phyloP scores from a whole-genome alignment of 2,888 invertebrate genomes.

The Meiosimyza platycephala region DNA sequence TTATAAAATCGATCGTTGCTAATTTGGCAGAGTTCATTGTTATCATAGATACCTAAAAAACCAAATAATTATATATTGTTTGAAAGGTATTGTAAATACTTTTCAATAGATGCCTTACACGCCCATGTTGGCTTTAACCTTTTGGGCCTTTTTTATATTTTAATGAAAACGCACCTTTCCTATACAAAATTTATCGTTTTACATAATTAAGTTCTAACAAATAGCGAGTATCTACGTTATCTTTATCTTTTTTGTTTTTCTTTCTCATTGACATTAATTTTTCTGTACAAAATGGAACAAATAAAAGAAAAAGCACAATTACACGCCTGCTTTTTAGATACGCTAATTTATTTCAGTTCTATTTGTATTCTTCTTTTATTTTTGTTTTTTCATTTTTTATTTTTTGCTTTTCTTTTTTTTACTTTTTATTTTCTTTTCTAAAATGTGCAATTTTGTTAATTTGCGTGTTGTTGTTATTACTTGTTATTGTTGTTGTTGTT shows the following conservation, averaged over 20 bases:
- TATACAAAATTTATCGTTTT: neutral
- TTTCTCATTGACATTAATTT: constrained; percentile 18
- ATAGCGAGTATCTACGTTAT: neutral
- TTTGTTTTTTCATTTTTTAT: constrained; percentile 9
- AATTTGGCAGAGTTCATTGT: too few relatives aligned
- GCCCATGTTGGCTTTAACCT: too few relatives aligned
- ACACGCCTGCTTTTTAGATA: neutral
- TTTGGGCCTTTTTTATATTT: too few relatives aligned
- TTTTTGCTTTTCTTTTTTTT: constrained; percentile 22
- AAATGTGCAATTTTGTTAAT: constrained; percentile 5
- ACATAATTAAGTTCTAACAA: neutral
- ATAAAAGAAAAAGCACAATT: neutral
- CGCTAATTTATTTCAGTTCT: constrained; percentile 14
- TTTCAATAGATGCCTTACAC: too few relatives aligned
- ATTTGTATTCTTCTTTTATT: constrained; percentile 3
- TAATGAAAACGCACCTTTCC: too few relatives aligned
- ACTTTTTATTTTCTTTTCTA: constrained; percentile 16
- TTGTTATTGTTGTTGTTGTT: neutral
- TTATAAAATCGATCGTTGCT: too few relatives aligned
- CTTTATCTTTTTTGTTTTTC: neutral
- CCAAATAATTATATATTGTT: too few relatives aligned
- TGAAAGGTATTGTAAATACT: too few relatives aligned
- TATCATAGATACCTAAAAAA: too few relatives aligned
- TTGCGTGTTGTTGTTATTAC: constrained; percentile 1
- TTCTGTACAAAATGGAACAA: neutral